These are phyloP conservation scores for Erynnis tages DNA, from an alignment of 2,888 invertebrate genomes.

Conservation along the genomic window DNA sequence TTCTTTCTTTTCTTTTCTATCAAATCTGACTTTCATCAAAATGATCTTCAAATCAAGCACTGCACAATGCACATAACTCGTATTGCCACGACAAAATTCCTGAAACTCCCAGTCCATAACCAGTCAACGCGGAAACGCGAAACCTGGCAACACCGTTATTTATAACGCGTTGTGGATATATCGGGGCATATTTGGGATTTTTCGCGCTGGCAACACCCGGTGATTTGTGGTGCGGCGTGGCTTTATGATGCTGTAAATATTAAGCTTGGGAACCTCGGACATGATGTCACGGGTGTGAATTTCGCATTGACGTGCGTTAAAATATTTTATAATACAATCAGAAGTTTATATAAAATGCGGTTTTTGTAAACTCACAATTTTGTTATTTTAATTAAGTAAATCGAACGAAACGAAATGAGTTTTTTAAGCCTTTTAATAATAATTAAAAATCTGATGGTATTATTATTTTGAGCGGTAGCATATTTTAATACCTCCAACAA, in stretches of 20 bases:
- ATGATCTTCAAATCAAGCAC: conserved; percentile 1
- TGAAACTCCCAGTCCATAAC: conserved; percentile 19
- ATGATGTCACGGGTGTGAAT: not conserved
- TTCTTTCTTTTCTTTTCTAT: no score
- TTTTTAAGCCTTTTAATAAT: no score
- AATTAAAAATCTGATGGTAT: no score
- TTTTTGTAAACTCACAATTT: no score
- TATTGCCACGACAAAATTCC: conserved; percentile 10
- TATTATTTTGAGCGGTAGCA: no score
- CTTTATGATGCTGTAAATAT: conserved; percentile 11
- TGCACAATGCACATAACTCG: not conserved
- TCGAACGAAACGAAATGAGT: no score
- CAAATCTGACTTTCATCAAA: conserved; percentile 7
- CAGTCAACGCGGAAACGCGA: conserved; percentile 21
- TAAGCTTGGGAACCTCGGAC: not conserved
- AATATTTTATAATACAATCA: no score
- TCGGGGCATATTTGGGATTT: conserved; percentile 43
- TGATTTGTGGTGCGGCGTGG: conserved; percentile 41
- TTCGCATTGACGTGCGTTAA: no score
- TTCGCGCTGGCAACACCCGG: conserved; percentile 39
- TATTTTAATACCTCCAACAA: no score
- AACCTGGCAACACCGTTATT: conserved; percentile 36
- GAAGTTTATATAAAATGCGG: no score
- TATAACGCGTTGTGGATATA: conserved; percentile 36
- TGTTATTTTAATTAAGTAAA: no score